Evolutionary conservation across 1,140 invertebrate genomes (phyloP), one percentile per base, ranked within the genome.

Genomic region (Drosophila auraria): DNA sequence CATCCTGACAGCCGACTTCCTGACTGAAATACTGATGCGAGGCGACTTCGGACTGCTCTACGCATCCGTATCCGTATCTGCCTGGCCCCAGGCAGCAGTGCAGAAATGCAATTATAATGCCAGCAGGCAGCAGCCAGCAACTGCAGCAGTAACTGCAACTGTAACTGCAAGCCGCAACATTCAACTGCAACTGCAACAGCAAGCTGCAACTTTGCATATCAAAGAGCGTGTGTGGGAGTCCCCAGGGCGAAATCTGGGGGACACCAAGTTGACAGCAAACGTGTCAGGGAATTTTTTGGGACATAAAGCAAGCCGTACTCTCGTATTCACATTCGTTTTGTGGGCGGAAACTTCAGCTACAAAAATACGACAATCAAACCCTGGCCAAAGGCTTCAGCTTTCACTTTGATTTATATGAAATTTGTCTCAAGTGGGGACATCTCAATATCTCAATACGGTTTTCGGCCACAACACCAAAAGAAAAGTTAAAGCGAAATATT

Each of bases 71-170:
- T 53, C 33, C 14, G 38, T 38, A 15, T 42, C 38, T 51, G 47
- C 7, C 20, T 33, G 9, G 30, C 56, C 57, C 40, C 30, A 50
- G 61, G 62, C 54, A 30, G 40, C 40, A 49, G 74, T 58, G 69
- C 78, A 86, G 78, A 86, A 86, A 86, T 79, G 82, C 82, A 84
- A 84, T 84, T 86, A 74, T 78, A 74, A 56, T 74, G 57, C 49
- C 49, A 11, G 42, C 50, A 69, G 50, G 42, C 54, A 20, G 64
- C 49, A 54, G 11, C n/a, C 23, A 54, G 51, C 14, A 40, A 38
- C 30, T 66, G 66, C 49, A 53, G 42, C 54, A 20, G 64, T 40
- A 54, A 25, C 33, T 36, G 33, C 20, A 51, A 59, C 25, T 36
- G 33, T 36, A 11, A 11, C 33, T 36, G 33, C 33, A 36, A 36